Evolutionary conservation across 35 echinoderm and acorn worm genomes (phyloP), one percentile per base, ranked within the genome.

Genomic region (Eucidaris tribuloides): DNA sequence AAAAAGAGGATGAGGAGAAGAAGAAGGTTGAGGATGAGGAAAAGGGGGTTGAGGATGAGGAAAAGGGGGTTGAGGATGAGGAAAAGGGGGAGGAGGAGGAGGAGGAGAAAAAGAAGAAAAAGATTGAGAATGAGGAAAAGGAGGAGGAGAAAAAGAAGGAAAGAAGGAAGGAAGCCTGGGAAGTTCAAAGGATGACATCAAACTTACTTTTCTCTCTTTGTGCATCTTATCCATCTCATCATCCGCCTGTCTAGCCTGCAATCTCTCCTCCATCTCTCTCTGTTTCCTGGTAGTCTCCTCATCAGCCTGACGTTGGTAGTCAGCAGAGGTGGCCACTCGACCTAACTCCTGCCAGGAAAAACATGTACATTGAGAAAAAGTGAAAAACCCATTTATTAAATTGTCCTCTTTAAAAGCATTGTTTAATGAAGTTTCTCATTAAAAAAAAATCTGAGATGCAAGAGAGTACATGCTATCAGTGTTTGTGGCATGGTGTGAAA

Each of bases 191-290:
- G n/a, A n/a, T n/a, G n/a, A n/a, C n/a, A n/a, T n/a, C n/a, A n/a
- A n/a, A 81, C 58, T 58, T 36, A 92, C 94, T 89, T 88, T 97
- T 49, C 86, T 92, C 0, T 57, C 46, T 41, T 76, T n/a, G 56
- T 97, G 94, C 54, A 88, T 17, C 23, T 62, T 34, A 48, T 89
- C 76, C 40, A 49, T 87, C 29, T 88, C 46, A 64, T 11, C 44
- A 34, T 97, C 89, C 62, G 72, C 81, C 30, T 42, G 42, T 78
- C 77, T 91, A 61, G 55, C n/a, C 29, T 54, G 15, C 18, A 62
- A 61, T 68, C 60, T 88, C 72, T 97, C 94, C 46, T 85, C 89
- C 48, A 97, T 57, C 65, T 97, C 94, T 22, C 65, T 29, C 57
- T 90, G 83, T 63, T 76, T 83, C 74, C 89, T 88, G 36, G 84